phyloP scores from a whole-genome alignment of 2,888 invertebrate species.

The Cataglyphis rosenhaueri region DNA sequence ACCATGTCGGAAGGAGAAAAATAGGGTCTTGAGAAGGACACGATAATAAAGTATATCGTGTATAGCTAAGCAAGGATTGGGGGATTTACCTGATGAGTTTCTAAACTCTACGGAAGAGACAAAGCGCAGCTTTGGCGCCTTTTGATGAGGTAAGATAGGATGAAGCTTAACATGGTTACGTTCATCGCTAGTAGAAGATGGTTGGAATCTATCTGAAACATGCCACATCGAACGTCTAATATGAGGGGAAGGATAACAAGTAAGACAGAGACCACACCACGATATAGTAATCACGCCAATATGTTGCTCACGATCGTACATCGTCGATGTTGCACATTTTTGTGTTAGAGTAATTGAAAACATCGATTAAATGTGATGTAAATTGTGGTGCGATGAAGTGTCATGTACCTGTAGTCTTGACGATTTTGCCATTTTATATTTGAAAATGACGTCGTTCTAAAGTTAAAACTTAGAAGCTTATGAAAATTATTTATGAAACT shows the following conservation, averaged over 20 bases:
- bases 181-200: conserved; percentile 87
- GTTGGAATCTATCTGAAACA: conserved; percentile 88
- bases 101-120: conserved; percentile 93
- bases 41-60: conserved; percentile 26
- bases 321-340: conserved; percentile 39
- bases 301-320: conserved; percentile 20
- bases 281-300: conserved; percentile 49
- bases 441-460: background rate
- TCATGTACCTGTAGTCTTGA: conserved; percentile 15
- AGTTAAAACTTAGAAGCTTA: background rate
- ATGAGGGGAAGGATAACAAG: conserved; percentile 73
- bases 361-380: background rate
- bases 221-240: conserved; percentile 85
- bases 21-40: background rate
- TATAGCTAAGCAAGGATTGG: conserved; percentile 68
- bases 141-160: conserved; percentile 86
- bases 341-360: conserved; percentile 9
- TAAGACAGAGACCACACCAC: conserved; percentile 68
- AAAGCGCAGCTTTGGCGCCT: conserved; percentile 91
- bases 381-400: conserved; percentile 12
- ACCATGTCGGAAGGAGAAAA: background rate
- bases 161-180: conserved; percentile 85
- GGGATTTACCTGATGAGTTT: conserved; percentile 90
- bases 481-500: background rate
- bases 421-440: background rate